These are phyloP conservation scores for Drosophila sulfurigaster DNA, from an alignment of 1,140 invertebrate species.

Conservation along the genomic window DNA sequence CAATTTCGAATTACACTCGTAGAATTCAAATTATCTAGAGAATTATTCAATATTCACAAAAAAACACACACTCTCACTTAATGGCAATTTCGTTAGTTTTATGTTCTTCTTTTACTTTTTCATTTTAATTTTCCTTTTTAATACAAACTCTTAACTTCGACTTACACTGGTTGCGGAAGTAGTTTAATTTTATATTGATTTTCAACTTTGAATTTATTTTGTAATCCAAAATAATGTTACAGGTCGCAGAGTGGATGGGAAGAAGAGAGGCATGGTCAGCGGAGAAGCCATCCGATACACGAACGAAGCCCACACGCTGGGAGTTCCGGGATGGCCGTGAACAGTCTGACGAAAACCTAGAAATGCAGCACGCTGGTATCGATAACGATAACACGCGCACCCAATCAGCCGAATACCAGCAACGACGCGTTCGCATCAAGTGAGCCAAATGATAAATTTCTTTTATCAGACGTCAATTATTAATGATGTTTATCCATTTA, in stretches of 20 bases:
- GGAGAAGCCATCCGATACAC: conserved; percentile 87
- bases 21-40: conserved; percentile 26
- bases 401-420: conserved; percentile 76
- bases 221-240: conserved; percentile 18
- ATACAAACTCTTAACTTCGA: neutral
- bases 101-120: conserved; percentile 66
- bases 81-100: conserved; percentile 59
- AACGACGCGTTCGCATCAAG: conserved; percentile 79
- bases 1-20: conserved; percentile 65
- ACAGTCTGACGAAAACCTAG: conserved; percentile 83
- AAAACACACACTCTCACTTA: conserved; percentile 39
- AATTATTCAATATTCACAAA: conserved; percentile 16
- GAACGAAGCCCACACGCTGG: conserved; percentile 89
- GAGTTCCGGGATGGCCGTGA: conserved; percentile 88
- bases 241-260: conserved; percentile 88
- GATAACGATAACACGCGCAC: conserved; percentile 47
- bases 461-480: no score
- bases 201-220: neutral
- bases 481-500: conserved; percentile 23
- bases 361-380: conserved; percentile 41
- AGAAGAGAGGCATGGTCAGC: conserved; percentile 92
- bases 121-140: conserved; percentile 55
- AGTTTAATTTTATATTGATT: neutral
- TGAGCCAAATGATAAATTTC: conserved; percentile 9
- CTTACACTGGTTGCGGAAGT: neutral